Evolutionary conservation across 1,140 invertebrate genomes (phyloP), one percentile per base, ranked within the genome.

Genomic region (Drosophila mayri): DNA sequence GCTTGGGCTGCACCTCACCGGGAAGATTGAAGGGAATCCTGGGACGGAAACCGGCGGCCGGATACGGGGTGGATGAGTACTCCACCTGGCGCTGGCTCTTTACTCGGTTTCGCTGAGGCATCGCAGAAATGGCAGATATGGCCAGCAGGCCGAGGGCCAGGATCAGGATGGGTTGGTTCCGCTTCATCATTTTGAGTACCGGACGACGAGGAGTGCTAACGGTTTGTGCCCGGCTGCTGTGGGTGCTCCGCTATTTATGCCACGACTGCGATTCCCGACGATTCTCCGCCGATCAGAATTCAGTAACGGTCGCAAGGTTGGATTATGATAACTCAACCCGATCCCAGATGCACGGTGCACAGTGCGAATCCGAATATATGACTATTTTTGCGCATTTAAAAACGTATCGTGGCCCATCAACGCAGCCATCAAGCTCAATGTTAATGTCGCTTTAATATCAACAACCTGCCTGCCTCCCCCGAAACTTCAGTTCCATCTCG

Each of bases 231-330:
- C 70, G 74, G 70, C 71, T 81, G 77, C 85, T 85, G 78, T 78
- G 78, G 73, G 66, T 81, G 85, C 74, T 68, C 20, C 50, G 37
- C 70, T 76, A 79, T 90, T 79, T 90, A 90, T 90, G 82, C 44
- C n/a, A 10, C 40, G 22, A 20, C 5, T 25, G 25, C 18, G 30
- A 10, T 18, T 35, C 43, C 37, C 12, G 30, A 43, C 71, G 50
- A 75, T 88, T 88, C 84, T 88, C 64, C 76, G 50, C 14, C 35
- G 52, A 87, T 86, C 83, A 86, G 83, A 88, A 88, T 90, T 90
- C 85, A 90, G 81, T 85, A 90, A 90, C 59, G 78, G 85, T 90
- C 81, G 85, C 85, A 90, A 90, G 85, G 85, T 76, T 82, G 40
- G 30, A 18, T 70, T 82, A 57, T 77, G 84, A 87, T 88, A 83